These are phyloP conservation scores for Drosophila punjabiensis DNA, from an alignment of 1,140 invertebrate genomes.

Conservation along the genomic window DNA sequence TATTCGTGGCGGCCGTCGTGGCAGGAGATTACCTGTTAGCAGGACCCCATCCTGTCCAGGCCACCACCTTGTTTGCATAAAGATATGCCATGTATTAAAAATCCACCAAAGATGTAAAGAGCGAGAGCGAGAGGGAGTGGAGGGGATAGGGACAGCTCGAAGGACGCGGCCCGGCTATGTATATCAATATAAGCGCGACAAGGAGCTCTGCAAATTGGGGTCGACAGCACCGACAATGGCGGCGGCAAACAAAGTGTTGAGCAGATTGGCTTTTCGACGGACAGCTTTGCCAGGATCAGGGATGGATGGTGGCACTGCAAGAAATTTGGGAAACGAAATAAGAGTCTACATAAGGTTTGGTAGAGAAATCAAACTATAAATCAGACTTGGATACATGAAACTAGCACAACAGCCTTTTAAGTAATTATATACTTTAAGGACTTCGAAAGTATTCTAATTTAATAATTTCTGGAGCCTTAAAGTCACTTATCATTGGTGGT, in stretches of 20 bases:
- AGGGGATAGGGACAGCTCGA: slow-evolving; percentile 3
- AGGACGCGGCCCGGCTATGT: slow-evolving; percentile 32
- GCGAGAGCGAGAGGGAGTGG: neutral
- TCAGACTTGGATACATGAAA: too few species aligned
- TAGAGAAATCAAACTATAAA: too few species aligned
- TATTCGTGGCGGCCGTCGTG: slow-evolving; percentile 47
- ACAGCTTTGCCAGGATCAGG: slow-evolving; percentile 16
- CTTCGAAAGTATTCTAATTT: too few species aligned
- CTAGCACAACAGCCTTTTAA: too few species aligned
- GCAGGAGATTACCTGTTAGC: slow-evolving; percentile 72
- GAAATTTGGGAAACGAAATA: neutral
- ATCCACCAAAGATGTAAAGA: slow-evolving; percentile 31
- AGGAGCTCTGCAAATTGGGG: slow-evolving; percentile 80
- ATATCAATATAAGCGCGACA: slow-evolving; percentile 66
- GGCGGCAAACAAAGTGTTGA: slow-evolving; percentile 73
- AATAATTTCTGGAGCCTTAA: neutral
- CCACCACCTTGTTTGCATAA: slow-evolving; percentile 63
- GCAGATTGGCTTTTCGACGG: slow-evolving; percentile 75
- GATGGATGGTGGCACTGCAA: slow-evolving; percentile 26
- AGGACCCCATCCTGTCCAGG: slow-evolving; percentile 24
- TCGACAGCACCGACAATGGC: slow-evolving; percentile 66
- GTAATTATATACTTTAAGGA: too few species aligned
- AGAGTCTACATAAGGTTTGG: neutral
- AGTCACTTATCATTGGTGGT: neutral
- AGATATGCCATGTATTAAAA: slow-evolving; percentile 68